These are phyloP conservation scores for Apeira syringaria DNA, from an alignment of 2,888 invertebrate genomes.

Conservation along the genomic window DNA sequence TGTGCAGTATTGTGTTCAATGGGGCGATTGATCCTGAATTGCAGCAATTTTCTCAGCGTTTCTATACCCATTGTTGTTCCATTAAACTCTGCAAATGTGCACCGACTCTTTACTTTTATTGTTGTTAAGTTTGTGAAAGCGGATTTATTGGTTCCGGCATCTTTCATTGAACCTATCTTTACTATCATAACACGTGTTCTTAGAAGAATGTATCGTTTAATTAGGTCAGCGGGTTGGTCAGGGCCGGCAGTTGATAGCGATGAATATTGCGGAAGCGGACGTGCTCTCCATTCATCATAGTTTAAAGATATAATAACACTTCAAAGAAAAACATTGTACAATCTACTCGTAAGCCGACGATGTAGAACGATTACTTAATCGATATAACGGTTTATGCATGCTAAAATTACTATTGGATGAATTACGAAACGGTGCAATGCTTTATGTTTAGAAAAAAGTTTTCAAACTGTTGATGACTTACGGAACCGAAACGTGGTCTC, in stretches of 20 bases:
- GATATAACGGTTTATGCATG: too few species aligned
- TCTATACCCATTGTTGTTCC: constrained; percentile 33
- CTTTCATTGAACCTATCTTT: constrained; percentile 8
- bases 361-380: too few species aligned
- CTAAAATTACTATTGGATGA: too few species aligned
- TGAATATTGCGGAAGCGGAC: constrained; percentile 43
- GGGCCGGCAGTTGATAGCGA: constrained; percentile 34
- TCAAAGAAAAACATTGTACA: constrained; percentile 11
- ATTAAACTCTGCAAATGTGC: constrained; percentile 34
- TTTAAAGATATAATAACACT: constrained; percentile 22
- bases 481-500: too few species aligned
- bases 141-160: background rate
- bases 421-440: too few species aligned
- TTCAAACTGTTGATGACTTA: too few species aligned
- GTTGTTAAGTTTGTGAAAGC: background rate
- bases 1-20: constrained; percentile 43
- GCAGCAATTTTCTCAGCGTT: constrained; percentile 31
- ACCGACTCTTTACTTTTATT: background rate
- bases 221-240: constrained; percentile 15
- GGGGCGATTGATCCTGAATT: constrained; percentile 42
- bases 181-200: constrained; percentile 31
- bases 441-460: too few species aligned
- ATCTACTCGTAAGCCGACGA: constrained; percentile 2
- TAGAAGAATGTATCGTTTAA: constrained; percentile 39
- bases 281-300: constrained; percentile 34